Evolutionary conservation across 1,140 invertebrate genomes (phyloP), one percentile per base, ranked within the genome.

Genomic region (Polyergus mexicanus): DNA sequence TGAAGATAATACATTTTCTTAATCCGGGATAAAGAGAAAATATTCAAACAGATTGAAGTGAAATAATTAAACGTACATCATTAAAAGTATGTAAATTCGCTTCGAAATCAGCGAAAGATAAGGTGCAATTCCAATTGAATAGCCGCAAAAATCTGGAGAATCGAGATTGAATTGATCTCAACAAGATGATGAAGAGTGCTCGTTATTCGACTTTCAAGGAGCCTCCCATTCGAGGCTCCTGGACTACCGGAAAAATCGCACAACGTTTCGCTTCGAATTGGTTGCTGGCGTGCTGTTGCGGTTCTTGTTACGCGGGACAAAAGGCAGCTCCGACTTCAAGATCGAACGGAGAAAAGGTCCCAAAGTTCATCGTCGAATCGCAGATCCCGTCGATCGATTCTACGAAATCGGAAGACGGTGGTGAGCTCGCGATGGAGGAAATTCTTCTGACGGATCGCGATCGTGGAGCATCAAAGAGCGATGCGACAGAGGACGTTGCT

Each of bases 151-250:
- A 51, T 83, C 60, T 6, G 51, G n/a, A 32, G 11, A 58, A 19
- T 47, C n/a, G 13, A 62, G 22, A 16, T n/a, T 63, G 13, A 75
- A 32, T 44, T 56, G 51, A 60, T 11, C 13, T 13, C 5, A 35
- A 35, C 16, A 77, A 71, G 13, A 90, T 92, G 88, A 62, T 63
- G 4, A 86, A 83, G 13, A 22, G n/a, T 54, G 47, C 83, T 16
- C 69, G 84, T 44, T 92, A 92, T 11, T 85, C 86, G 11, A 90
- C 84, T 72, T 92, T 92, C 86, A 85, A 90, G 8, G 63, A 69
- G 60, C 25, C 68, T 60, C 35, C 69, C 0, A 68, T 84, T 51
- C 65, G 44, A 74, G 51, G 51, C 35, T 86, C 86, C 1, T 74
- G 72, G 54, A 66, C 84, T 0, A 28, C 5, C 28, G 58, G 60